Base-by-base conservation (phyloP, 1,140 invertebrate genomes). In the Meteorus sp. region DNA sequence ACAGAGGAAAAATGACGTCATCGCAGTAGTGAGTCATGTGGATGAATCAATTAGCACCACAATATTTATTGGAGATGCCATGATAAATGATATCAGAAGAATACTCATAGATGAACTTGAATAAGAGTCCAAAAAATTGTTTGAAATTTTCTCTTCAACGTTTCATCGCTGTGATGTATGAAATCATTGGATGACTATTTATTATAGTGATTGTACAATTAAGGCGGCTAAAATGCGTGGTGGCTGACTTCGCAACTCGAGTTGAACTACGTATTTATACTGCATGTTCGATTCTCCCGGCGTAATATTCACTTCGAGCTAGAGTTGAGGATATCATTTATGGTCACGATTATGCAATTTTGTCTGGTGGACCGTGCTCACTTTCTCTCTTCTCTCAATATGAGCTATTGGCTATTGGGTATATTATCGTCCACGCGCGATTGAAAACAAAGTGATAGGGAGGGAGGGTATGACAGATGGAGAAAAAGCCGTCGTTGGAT, bases 271-370 rank as follows among this genome's bases (percentile, higher is more conserved):
- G 27, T 29, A 9, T 29, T 29, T 9, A 29, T 9, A 4, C 4
- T 9, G 9, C 27, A 29, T 5, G 27, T 29, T 29, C 9, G 27
- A 29, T 5, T 39, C 35, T 39, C 11, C 8, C 8, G 8, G 3
- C 35, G 15, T 29, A 52, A 35, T 35, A 19, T 39, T 1, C 23
- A 58, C 33, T 25, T 39, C 29, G 9, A 27, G 25, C 27, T 13
- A 11, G 19, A 47, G 51, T 72, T 73, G 71, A 74, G 71, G 72
- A 74, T 78, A 76, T 79, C 77, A 77, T 77, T 78, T 76, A 78
- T 76, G 74, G 75, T 55, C 61, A 57, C 58, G 65, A 65, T 77
- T 79, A 68, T 69, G 71, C 67, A 79, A 79, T 65, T 66, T 63
- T 54, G 25, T 20, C 15, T n/a, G 29, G 48, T 48, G 66, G 64